Percentiles rank a stretch among this genome's conserved stretches.
These are phyloP conservation scores for Brachyrhaphis roseni DNA, from an alignment of 2,797 vertebrate genomes.

Conservation along the genomic window DNA sequence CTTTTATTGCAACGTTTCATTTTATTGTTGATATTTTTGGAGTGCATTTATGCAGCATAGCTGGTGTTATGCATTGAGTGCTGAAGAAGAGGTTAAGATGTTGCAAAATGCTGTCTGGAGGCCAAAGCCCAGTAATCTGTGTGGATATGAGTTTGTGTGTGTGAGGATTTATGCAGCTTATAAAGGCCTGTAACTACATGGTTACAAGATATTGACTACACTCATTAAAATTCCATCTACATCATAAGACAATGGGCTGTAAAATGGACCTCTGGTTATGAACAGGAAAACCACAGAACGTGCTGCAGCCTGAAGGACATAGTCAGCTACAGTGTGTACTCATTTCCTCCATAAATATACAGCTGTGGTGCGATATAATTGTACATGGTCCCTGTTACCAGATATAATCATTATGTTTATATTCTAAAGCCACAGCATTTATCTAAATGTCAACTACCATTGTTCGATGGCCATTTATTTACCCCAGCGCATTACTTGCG, in stretches of 20 bases:
- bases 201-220: constrained; percentile 18
- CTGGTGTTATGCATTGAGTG: neutral
- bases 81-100: neutral
- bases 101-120: constrained; percentile 6
- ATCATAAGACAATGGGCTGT: constrained; percentile 21
- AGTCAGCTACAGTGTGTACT: neutral
- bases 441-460: constrained; percentile 42
- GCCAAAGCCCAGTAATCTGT: neutral
- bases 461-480: constrained; percentile 29
- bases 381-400: constrained; percentile 6
- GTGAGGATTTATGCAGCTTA: constrained; percentile 9
- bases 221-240: constrained; percentile 32
- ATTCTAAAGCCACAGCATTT: constrained; percentile 38
- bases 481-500: constrained; percentile 17
- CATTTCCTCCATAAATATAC: constrained; percentile 13
- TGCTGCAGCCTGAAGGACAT: constrained; percentile 14
- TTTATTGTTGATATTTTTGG: neutral
- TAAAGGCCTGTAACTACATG: neutral
- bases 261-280: constrained; percentile 16
- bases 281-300: constrained; percentile 14
- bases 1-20: neutral
- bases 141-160: constrained; percentile 2
- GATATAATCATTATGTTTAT: constrained; percentile 32
- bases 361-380: constrained; percentile 14
- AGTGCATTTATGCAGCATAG: neutral